Evolutionary conservation across 2,113 vertebrate genomes (phyloP), one percentile per base, ranked within the genome.

Genomic region (Sinocyclocheilus anshuiensis): DNA sequence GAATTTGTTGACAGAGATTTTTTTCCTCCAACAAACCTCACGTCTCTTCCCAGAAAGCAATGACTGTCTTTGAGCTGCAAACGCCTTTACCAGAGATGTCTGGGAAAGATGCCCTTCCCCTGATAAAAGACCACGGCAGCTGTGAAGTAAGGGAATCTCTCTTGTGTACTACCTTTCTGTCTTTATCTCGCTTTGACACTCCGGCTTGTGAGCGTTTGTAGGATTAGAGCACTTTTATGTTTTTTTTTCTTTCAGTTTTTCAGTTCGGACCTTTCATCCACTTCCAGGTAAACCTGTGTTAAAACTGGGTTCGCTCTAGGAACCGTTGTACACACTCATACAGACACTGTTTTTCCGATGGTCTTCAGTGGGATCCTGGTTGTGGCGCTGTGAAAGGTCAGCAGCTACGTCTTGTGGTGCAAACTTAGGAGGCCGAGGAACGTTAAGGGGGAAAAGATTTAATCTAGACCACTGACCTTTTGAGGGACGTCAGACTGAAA

Each of bases 41-140:
- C 86, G 89, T 93, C 91, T 93, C 93, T 92, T 91, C 91, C 92
- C 93, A 93, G 92, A 91, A 90, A 93, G 93, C 91, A 92, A 93
- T 92, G 92, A 26, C 91, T 93, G n/a, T 90, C 92, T 89, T 92
- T 90, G 89, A 91, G 91, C 91, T 89, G 86, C 91, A 90, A 90
- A 92, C 89, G 83, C 84, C 87, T 84, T 84, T 90, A 90, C 91
- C 91, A 91, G 50, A 76, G 91, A 93, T 91, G 92, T 93, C 90
- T 91, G 90, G 90, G 86, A 92, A 90, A 87, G 92, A 94, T 93
- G 92, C 90, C 92, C 91, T 93, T 91, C 90, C 88, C 86, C 86
- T 89, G 91, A 94, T 84, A 75, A 84, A 84, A 74, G 82, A 84
- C 82, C 82, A 84, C 22, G 5, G 82, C 82, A 36, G 50, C 82